Evolutionary conservation across 2,797 vertebrate species (phyloP).

Genomic region (Ibycter americanus): DNA sequence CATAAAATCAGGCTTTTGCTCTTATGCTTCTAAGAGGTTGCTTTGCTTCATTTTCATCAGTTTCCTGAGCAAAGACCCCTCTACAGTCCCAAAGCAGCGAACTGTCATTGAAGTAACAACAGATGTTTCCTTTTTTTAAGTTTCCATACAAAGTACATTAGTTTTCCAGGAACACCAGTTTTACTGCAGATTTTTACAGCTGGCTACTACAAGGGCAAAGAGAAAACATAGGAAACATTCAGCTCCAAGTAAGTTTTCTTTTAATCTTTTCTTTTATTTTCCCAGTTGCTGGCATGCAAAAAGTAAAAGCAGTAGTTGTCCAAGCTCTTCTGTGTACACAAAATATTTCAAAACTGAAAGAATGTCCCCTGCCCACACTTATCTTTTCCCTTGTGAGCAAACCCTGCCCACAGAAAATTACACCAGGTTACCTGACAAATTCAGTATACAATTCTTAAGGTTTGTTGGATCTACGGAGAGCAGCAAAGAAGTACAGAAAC

Average conservation of each 20-base stretch:
- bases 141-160: neutral
- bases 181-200: neutral
- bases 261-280: neutral
- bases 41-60: neutral
- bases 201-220: neutral
- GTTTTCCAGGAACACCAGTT: neutral
- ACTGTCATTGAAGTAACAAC: neutral
- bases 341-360: neutral
- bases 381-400: neutral
- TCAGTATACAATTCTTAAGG: neutral
- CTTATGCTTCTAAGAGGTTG: neutral
- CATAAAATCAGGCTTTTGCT: neutral
- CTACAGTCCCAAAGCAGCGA: neutral
- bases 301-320: neutral
- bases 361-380: neutral
- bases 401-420: neutral
- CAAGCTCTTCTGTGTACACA: neutral
- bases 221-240: neutral
- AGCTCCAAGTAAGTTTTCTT: neutral
- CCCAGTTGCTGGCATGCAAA: neutral
- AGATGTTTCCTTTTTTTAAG: neutral
- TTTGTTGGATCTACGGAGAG: neutral
- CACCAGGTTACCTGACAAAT: neutral
- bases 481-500: neutral
- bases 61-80: neutral